These are phyloP conservation scores for Nixonia krombeini DNA, from an alignment of 1,140 invertebrate species.

Conservation along the genomic window DNA sequence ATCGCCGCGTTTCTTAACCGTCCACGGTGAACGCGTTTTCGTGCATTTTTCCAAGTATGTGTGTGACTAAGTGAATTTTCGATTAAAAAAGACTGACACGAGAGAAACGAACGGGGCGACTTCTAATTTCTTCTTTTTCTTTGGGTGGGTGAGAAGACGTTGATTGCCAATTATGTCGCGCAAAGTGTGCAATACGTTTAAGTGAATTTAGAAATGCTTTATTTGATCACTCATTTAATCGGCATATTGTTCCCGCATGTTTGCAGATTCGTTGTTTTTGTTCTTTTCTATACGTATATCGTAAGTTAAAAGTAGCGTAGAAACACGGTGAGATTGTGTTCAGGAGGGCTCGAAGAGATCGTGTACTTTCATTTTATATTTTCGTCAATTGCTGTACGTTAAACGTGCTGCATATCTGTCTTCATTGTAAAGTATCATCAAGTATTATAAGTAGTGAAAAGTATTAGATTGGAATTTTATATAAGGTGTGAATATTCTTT, in stretches of 20 bases:
- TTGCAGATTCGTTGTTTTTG: not conserved
- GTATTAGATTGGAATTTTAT: too few relatives aligned
- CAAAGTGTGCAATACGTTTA: conserved; percentile 8
- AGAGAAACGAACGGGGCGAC: conserved; percentile 5
- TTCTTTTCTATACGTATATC: too few relatives aligned
- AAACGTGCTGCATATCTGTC: too few relatives aligned
- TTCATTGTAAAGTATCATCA: too few relatives aligned
- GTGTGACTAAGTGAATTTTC: conserved; percentile 10
- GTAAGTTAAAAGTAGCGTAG: too few relatives aligned
- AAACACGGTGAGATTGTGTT: too few relatives aligned
- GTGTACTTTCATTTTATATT: too few relatives aligned
- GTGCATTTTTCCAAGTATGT: conserved; percentile 1
- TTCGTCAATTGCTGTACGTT: too few relatives aligned
- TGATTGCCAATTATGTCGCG: conserved; percentile 1
- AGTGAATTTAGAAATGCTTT: not conserved
- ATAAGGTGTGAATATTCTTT: too few relatives aligned
- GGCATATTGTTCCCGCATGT: not conserved
- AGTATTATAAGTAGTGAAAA: too few relatives aligned
- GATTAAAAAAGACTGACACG: conserved; percentile 28
- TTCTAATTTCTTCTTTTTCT: not conserved
- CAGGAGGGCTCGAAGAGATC: too few relatives aligned
- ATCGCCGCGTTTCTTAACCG: conserved; percentile 4
- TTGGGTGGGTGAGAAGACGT: conserved; percentile 1
- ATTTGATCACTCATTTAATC: not conserved
- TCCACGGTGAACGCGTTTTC: not conserved